Percentiles rank a stretch among this genome's conserved stretches.
These are phyloP conservation scores for Anastrepha ludens DNA, from an alignment of 1,140 invertebrate species.

Conservation along the genomic window DNA sequence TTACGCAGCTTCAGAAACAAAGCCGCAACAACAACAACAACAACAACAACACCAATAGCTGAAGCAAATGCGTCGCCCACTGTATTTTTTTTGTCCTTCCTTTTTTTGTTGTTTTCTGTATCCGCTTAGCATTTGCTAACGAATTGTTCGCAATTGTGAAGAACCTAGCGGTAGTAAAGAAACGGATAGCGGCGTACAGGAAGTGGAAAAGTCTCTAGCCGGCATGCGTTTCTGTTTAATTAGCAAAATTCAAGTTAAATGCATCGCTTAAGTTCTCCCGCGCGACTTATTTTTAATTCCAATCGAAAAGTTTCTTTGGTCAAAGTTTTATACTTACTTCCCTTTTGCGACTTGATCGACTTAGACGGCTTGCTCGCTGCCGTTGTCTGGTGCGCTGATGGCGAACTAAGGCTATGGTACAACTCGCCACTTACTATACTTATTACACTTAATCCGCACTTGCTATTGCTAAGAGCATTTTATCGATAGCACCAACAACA, in stretches of 20 bases:
- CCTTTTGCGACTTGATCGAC: background rate
- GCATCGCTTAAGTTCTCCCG: slow-evolving; percentile 58
- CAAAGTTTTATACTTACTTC: slow-evolving; percentile 27
- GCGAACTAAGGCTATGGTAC: background rate
- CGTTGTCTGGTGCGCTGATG: background rate
- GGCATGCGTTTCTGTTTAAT: slow-evolving; percentile 15
- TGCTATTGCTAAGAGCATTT: slow-evolving; percentile 23
- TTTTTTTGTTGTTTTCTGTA: background rate
- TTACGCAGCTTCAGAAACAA: slow-evolving; percentile 46
- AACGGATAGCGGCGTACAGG: background rate
- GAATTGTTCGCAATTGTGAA: background rate
- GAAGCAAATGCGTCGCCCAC: background rate
- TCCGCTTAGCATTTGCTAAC: background rate
- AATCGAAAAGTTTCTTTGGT: slow-evolving; percentile 53
- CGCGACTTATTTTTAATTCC: slow-evolving; percentile 54
- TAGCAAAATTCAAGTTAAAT: slow-evolving; percentile 58
- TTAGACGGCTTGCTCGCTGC: background rate
- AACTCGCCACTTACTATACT: background rate
- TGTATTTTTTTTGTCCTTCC: background rate
- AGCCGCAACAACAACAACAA: background rate
- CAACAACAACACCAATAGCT: background rate
- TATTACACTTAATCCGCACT: background rate
- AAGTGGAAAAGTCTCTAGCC: slow-evolving; percentile 6
- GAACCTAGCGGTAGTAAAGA: background rate
- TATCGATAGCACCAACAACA: background rate